Base-by-base conservation (phyloP, 2,888 invertebrate genomes). In the Cecidostiba fungosa region DNA sequence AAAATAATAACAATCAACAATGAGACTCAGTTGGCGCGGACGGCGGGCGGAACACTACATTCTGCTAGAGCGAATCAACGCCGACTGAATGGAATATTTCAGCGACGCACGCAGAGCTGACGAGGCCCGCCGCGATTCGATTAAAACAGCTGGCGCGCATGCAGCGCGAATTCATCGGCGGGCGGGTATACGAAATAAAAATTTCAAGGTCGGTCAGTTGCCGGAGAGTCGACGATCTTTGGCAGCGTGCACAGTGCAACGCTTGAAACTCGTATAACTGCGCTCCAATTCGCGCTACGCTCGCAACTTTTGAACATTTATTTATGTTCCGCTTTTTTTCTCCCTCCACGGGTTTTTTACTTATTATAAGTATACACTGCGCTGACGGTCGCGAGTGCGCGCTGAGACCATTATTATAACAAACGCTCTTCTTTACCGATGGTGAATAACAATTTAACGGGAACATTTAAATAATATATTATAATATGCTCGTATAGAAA, bases 241-340 rank as follows among this genome's bases (percentile, higher is more conserved):
- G 8, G 32, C 70, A 23, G n/a, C 36, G 32, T 19, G 50, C 16
- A 36, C 3, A n/a, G 19, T 29, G 32, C 16, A 36, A 19, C 32
- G 69, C 69, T 1, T 66, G 26, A 3, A 23, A 10, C 59, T 14
- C 3, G 19, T 19, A n/a, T n/a, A 70, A n/a, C 19, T 70, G 32
- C 36, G 19, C 19, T 0, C 29, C 39, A 12, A 39, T 39, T 8
- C 39, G 12, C 39, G 39, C 39, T 1, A 8, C 0, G n/a, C 10
- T 19, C 6, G 16, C 0, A n/a, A 54, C 3, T 6, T 54, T 54
- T 54, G 16, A 54, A 54, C 3, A 6, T 16, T 54, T 19, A 54
- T 54, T 54, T n/a, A 54, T 54, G 54, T 54, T 54, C n/a, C 54
- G 54, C 54, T 54, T 54, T 54, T n/a, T 54, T n/a, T 50, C 16